These are phyloP conservation scores for Anser brachyrhynchus DNA, from an alignment of 2,113 vertebrate genomes.

Conservation along the genomic window DNA sequence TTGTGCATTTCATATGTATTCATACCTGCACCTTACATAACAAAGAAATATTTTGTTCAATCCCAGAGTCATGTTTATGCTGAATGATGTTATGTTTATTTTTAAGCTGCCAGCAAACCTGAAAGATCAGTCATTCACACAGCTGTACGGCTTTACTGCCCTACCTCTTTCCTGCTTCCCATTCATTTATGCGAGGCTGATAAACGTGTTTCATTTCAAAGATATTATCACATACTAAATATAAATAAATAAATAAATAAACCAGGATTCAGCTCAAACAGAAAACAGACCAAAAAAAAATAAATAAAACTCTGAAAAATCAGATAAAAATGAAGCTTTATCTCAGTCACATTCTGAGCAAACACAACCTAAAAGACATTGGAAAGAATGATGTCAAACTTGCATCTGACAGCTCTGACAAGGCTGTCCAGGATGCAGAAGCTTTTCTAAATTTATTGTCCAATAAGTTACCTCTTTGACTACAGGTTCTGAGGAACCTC, in stretches of 20 bases:
- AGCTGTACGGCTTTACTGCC: neutral
- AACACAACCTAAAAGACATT: neutral
- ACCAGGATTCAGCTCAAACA: neutral
- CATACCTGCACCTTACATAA: neutral
- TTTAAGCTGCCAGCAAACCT: neutral
- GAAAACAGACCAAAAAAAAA: neutral
- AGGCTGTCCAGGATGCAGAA: neutral
- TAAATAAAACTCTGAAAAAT: neutral
- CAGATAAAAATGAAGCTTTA: neutral
- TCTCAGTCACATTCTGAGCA: neutral
- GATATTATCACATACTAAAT: neutral
- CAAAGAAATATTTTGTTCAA: neutral
- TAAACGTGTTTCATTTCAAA: neutral
- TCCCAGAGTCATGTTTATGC: neutral
- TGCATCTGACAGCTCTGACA: neutral
- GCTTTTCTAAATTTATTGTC: neutral
- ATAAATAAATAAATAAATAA: neutral
- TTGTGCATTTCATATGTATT: neutral
- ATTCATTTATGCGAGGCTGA: neutral
- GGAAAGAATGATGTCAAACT: neutral
- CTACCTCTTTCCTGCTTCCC: neutral
- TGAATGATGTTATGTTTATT: neutral
- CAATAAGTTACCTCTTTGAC: neutral
- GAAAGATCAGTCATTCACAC: neutral
- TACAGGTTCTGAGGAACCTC: neutral